Base-by-base conservation (phyloP, 2,888 invertebrate genomes). In the Prosopocoilus inquinatus region DNA sequence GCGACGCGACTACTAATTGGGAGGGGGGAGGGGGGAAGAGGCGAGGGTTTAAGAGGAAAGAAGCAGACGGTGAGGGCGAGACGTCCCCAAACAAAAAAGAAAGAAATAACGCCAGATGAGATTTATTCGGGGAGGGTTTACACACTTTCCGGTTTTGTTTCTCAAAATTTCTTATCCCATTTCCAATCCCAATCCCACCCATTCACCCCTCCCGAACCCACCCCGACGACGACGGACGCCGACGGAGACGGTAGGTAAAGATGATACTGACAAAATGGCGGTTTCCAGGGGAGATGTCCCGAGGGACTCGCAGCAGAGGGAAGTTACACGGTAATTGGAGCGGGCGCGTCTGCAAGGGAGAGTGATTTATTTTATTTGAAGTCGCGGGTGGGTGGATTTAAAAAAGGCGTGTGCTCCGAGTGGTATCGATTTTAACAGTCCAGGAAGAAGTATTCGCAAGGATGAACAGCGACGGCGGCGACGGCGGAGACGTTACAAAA, bases 311-410 rank as follows among this genome's bases (percentile, higher is more conserved):
- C 44, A 53, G 58, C n/a, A n/a, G n/a, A n/a, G n/a, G 54, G 56
- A 35, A 58, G 33, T 45, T 51, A 32, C 11, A 32, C 11, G 57
- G 63, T 63, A 65, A 63, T 65, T 63, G 63, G 61, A 62, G 57
- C 61, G 59, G n/a, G 59, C 58, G 61, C 62, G 57, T 61, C 64
- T 56, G 64, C 63, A 69, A 68, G 71, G 70, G 65, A 65, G 62
- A 61, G 55, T 70, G 71, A 71, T 72, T 71, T 72, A 71, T 72
- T 69, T 70, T 65, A 67, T 69, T 68, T 67, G 64, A 56, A 66
- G 63, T 67, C 67, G 68, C 67, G 69, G 71, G 69, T 68, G 70
- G 70, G 61, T 64, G 65, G 64, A 66, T 69, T 68, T 69, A 66
- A 68, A 41, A 70, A 70, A 69, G 69, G 71, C 69, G 69, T 68